phyloP scores from a whole-genome alignment of 2,113 vertebrate species.

The Coptodon rendalli region DNA sequence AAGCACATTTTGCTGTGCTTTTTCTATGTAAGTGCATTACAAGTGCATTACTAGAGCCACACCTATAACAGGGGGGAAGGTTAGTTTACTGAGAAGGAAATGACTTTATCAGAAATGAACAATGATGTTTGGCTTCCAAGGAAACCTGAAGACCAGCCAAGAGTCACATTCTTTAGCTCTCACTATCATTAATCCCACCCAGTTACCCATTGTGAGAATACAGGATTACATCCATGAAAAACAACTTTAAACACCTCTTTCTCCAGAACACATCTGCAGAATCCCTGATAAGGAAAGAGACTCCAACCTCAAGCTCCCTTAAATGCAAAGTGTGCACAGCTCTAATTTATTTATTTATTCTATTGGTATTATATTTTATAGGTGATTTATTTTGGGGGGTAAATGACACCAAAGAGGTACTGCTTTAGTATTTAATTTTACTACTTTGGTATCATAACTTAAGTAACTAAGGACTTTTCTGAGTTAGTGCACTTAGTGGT shows the following conservation, averaged over 20 bases:
- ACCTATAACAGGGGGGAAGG: too few relatives aligned
- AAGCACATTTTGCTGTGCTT: too few relatives aligned
- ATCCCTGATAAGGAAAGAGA: not conserved
- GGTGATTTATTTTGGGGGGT: not conserved
- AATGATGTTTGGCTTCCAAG: fast-evolving
- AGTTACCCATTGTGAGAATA: too few relatives aligned
- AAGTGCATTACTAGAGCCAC: too few relatives aligned
- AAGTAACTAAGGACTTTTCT: not conserved
- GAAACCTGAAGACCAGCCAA: too few relatives aligned
- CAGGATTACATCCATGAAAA: too few relatives aligned
- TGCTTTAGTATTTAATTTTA: not conserved
- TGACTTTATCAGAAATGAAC: fast-evolving
- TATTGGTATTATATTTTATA: not conserved
- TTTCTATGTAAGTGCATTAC: too few relatives aligned
- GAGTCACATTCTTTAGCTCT: too few relatives aligned
- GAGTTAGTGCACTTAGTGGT: not conserved
- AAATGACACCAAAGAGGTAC: fast-evolving
- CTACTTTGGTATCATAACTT: not conserved
- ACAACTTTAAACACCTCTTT: fast-evolving
- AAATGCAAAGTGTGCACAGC: not conserved
- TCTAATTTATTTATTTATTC: not conserved
- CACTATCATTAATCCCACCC: fast-evolving
- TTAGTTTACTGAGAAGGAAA: too few relatives aligned
- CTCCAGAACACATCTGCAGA: not conserved
- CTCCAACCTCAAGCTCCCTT: not conserved